Evolutionary conservation across 53 echinoderm and acorn worm genomes (phyloP).

Genomic region (Echinometra lucunter): DNA sequence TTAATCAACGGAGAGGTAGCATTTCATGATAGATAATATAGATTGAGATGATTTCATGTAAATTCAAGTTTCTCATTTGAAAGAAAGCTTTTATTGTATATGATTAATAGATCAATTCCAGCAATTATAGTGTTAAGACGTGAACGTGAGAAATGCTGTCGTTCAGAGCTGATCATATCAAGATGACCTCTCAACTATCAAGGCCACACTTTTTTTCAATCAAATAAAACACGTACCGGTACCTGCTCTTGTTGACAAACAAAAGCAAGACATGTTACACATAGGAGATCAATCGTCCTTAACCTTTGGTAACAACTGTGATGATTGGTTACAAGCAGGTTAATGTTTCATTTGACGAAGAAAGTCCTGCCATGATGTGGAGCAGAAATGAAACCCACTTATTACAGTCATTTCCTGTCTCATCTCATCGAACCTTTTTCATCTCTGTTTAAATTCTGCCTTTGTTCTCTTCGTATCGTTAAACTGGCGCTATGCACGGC

Average conservation of each 20-base stretch:
- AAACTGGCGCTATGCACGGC: conserved; percentile 1
- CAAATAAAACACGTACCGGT: neutral
- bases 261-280: neutral
- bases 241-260: neutral
- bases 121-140: neutral
- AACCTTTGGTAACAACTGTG: neutral
- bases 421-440: neutral
- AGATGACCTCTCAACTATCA: neutral
- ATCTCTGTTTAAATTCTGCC: conserved; percentile 9
- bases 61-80: too few species aligned
- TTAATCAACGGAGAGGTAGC: too few species aligned
- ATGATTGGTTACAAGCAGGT: neutral
- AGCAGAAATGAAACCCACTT: neutral
- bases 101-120: neutral
- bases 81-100: too few species aligned
- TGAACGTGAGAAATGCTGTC: neutral
- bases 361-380: neutral
- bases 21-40: too few species aligned
- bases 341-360: neutral
- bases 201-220: neutral
- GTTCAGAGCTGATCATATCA: neutral
- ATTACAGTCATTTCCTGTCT: neutral
- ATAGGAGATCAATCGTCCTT: neutral
- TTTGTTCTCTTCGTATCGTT: conserved; percentile 14
- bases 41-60: too few species aligned